Evolutionary conservation across 2,797 vertebrate species (phyloP).

Genomic region (Betta splendens): DNA sequence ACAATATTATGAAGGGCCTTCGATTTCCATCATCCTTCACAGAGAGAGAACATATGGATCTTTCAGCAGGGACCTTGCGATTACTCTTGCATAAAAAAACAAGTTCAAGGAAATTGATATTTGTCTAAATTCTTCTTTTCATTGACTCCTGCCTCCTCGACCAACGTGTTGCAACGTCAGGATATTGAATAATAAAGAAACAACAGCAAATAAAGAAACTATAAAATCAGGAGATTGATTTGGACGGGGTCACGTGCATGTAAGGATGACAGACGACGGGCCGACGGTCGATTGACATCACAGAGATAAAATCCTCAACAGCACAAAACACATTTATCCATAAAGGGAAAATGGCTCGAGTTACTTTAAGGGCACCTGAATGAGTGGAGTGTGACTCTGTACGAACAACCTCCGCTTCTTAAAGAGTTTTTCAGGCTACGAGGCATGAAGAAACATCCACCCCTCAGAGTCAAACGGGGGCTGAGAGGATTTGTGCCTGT

Average conservation of each 20-base stretch:
- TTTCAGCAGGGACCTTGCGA: slow-evolving; percentile 39
- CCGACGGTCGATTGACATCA: slow-evolving; percentile 26
- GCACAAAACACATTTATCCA: slow-evolving; percentile 50
- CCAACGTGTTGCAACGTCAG: slow-evolving; percentile 24
- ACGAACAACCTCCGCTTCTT: slow-evolving; percentile 46
- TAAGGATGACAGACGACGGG: slow-evolving; percentile 6
- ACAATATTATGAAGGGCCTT: slow-evolving; percentile 13
- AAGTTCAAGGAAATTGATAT: slow-evolving; percentile 45
- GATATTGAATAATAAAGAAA: slow-evolving; percentile 14
- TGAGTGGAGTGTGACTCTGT: slow-evolving; percentile 42
- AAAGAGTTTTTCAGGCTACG: slow-evolving; percentile 33
- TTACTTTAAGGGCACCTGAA: slow-evolving; percentile 36
- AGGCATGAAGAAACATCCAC: slow-evolving; percentile 49
- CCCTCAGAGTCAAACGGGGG: slow-evolving; percentile 63
- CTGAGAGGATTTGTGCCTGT: slow-evolving; percentile 57
- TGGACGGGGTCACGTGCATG: not conserved
- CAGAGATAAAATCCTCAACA: slow-evolving; percentile 36
- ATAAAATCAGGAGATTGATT: not conserved
- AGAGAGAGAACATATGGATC: slow-evolving; percentile 41
- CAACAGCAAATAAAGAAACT: not conserved
- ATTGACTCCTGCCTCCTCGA: slow-evolving; percentile 33
- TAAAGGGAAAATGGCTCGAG: slow-evolving; percentile 31
- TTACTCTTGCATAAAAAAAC: slow-evolving; percentile 32
- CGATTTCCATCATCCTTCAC: slow-evolving; percentile 8
- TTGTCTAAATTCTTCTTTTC: slow-evolving; percentile 52